Conservation (phyloP, 2,113 vertebrate genomes). For the Amphiprion percula region DNA sequence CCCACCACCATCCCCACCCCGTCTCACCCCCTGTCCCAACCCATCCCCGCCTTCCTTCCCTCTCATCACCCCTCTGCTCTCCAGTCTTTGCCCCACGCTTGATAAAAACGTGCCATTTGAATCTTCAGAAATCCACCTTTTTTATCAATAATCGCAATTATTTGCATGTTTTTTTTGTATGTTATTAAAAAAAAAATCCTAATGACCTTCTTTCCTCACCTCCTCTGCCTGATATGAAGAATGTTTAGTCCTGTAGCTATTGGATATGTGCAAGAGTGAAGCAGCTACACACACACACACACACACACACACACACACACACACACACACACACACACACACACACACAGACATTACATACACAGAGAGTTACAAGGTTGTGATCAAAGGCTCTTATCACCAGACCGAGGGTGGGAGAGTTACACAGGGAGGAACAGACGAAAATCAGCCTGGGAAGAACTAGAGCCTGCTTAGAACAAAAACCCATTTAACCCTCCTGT, state of each 20-base stretch:
- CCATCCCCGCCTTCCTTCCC: slow-evolving; percentile 76
- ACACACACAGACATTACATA: slow-evolving; percentile 28
- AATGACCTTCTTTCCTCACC: slow-evolving; percentile 12
- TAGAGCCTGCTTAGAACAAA: slow-evolving; percentile 29
- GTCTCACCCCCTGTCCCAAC: slow-evolving; percentile 73
- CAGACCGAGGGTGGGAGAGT: slow-evolving; percentile 50
- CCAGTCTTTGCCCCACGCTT: slow-evolving; percentile 47
- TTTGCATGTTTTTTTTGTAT: slow-evolving; percentile 39
- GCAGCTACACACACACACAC: slow-evolving; percentile 43
- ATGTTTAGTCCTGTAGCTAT: slow-evolving; percentile 90
- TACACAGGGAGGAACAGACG: slow-evolving; percentile 33
- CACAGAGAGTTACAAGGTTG: slow-evolving; percentile 65
- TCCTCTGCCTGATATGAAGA: slow-evolving; percentile 74
- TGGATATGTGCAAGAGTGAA: slow-evolving; percentile 86
- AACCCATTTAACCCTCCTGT: background rate
- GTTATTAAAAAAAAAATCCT: slow-evolving; percentile 38
- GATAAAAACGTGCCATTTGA: background rate
- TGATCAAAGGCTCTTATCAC: slow-evolving; percentile 80
- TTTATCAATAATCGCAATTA: background rate
- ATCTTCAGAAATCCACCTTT: too few species aligned
- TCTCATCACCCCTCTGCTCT: slow-evolving; percentile 28
- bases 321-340: slow-evolving; percentile 33
- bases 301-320: too few species aligned
- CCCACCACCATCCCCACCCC: slow-evolving; percentile 22
- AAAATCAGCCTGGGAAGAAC: slow-evolving; percentile 43